Conservation (phyloP, 2,113 vertebrate genomes). For the Cervus canadensis region DNA sequence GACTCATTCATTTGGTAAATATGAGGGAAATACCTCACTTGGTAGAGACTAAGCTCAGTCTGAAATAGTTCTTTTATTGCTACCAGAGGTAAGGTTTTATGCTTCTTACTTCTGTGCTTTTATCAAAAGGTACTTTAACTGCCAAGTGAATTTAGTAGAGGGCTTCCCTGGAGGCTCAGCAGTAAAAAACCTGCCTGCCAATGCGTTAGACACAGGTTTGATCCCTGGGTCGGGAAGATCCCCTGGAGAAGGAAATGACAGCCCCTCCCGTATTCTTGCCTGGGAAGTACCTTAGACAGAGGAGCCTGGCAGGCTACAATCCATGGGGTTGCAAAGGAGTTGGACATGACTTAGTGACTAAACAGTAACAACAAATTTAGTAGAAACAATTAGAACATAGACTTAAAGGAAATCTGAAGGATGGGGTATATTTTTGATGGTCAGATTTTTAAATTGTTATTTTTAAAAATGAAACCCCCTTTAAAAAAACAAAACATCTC, state of each 20-base stretch:
- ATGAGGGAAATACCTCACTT: background rate
- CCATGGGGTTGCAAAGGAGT: background rate
- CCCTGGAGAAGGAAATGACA: background rate
- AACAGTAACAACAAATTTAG: background rate
- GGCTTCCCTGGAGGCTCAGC: background rate
- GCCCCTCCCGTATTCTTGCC: background rate
- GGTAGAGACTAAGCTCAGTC: background rate
- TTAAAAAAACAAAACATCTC: background rate
- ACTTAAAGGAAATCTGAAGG: slow-evolving; percentile 12
- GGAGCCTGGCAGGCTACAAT: background rate
- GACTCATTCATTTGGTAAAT: background rate
- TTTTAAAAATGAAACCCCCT: background rate
- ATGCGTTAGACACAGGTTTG: background rate
- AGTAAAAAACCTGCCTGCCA: background rate
- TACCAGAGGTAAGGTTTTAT: background rate
- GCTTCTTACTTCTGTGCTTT: background rate
- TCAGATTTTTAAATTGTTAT: background rate
- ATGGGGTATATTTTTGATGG: background rate
- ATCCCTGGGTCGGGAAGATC: background rate
- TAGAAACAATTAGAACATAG: background rate
- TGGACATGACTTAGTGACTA: background rate
- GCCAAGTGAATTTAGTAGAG: background rate
- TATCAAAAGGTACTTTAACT: background rate
- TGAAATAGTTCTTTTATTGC: background rate
- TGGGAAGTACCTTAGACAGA: background rate